Evolutionary conservation across 1,140 invertebrate genomes (phyloP), one percentile per base, ranked within the genome.

Genomic region (Brachionus sp.): DNA sequence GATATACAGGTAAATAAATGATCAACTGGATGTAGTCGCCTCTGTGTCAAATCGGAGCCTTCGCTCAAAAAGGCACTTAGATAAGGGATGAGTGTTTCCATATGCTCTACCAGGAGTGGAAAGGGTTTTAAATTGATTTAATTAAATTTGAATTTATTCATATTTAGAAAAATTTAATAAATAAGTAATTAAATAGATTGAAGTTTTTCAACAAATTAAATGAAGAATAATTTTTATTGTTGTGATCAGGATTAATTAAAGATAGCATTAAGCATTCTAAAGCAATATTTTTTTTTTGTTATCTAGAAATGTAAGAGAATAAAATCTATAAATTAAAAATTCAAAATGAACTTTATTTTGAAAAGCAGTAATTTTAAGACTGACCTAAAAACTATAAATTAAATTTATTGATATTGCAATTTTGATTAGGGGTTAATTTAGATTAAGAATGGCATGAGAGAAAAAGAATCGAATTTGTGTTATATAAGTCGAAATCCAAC

Each of bases 281-380:
- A 50, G 44, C 44, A 57, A 57, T 16, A 57, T 57, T 57, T 57
- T 19, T 57, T 23, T 10, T 29, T 29, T 29, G 39, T 19, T 57
- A 57, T 57, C 50, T 57, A 57, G 19, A 57, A 57, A 57, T 57
- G 50, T 57, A 57, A 57, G 7, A 42, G 39, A 1, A 42, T 23
- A 5, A 57, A 57, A 57, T 19, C 50, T 23, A 57, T 57, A 57
- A 57, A 57, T 57, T 50, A 19, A 57, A 57, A 57, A 57, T 57
- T 50, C 9, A 57, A 57, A 57, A 57, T 57, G 16, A 57, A 57
- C n/a, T 57, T 57, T 19, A 57, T 57, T 29, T 57, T 57, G 50
- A 57, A 57, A 57, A 57, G 7, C 50, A 57, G 50, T 57, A 57
- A 57, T 57, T 57, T 57, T 57, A 57, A 57, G 50, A 57, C 50